Evolutionary conservation across 2,113 vertebrate genomes (phyloP).

Genomic region (Pristiophorus japonicus): DNA sequence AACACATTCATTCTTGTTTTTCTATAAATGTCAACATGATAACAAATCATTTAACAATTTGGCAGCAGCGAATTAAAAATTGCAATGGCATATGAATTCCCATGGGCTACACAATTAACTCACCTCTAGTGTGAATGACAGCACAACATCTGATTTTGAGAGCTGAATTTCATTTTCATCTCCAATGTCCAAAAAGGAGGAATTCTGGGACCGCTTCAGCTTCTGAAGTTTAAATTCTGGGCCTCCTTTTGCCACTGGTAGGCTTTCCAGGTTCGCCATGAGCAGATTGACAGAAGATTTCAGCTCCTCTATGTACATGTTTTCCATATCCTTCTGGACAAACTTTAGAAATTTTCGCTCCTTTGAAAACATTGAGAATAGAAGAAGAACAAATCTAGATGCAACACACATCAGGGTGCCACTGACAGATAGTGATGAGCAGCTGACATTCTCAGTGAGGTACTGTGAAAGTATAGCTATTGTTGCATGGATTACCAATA

Average conservation of each 20-base stretch:
- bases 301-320: slow-evolving; percentile 83
- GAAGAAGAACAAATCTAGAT: not conserved
- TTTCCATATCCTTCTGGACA: slow-evolving; percentile 80
- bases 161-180: slow-evolving; percentile 83
- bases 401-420: not conserved
- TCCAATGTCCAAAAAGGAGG: slow-evolving; percentile 86
- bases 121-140: slow-evolving; percentile 92
- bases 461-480: not conserved
- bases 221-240: slow-evolving; percentile 87
- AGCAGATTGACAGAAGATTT: slow-evolving; percentile 84
- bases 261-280: slow-evolving; percentile 95
- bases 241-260: slow-evolving; percentile 89
- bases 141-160: slow-evolving; percentile 84
- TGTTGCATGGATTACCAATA: not conserved
- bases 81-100: not conserved
- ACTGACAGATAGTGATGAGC: not conserved
- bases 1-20: not conserved
- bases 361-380: slow-evolving; percentile 51
- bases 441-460: not conserved
- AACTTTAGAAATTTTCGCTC: slow-evolving; percentile 78
- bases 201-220: slow-evolving; percentile 83
- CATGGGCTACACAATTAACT: slow-evolving; percentile 40
- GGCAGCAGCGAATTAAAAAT: not conserved
- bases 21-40: not conserved
- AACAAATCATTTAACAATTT: slow-evolving; percentile 11